phyloP scores from a whole-genome alignment of 1,140 invertebrate species.

The Cydia amplana region DNA sequence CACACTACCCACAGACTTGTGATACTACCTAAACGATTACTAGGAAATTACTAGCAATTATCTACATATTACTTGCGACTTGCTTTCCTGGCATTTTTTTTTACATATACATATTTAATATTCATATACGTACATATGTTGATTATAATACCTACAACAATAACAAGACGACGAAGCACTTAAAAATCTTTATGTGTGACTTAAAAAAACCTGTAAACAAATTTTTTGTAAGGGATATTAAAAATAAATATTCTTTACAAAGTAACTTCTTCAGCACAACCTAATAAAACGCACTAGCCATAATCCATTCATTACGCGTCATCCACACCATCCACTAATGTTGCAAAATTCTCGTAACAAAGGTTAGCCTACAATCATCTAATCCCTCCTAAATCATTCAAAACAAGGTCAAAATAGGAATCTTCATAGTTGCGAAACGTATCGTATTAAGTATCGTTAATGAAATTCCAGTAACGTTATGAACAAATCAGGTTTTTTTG shows the following conservation, averaged over 20 bases:
- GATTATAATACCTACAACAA: too few relatives aligned
- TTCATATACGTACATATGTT: too few relatives aligned
- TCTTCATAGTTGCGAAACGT: slow-evolving; percentile 14
- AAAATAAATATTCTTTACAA: too few relatives aligned
- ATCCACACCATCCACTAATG: neutral
- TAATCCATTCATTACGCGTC: too few relatives aligned
- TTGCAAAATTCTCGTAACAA: slow-evolving; percentile 9
- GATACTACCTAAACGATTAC: neutral
- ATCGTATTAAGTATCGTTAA: slow-evolving; percentile 13
- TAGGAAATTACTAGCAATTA: neutral
- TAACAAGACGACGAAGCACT: too few relatives aligned
- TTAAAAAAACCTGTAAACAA: too few relatives aligned
- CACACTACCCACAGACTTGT: too few relatives aligned
- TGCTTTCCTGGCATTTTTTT: neutral
- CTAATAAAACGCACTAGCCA: too few relatives aligned
- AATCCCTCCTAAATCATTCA: slow-evolving; percentile 3
- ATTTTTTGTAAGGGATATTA: neutral
- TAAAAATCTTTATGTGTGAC: too few relatives aligned
- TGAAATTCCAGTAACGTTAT: slow-evolving; percentile 21
- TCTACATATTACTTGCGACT: neutral
- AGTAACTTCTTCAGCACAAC: too few relatives aligned
- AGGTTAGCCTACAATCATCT: neutral
- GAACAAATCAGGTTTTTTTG: neutral
- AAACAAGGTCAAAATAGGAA: slow-evolving; percentile 18
- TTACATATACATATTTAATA: neutral